Base-by-base conservation (phyloP, 2,888 invertebrate species). In the Habroteleia sp. region DNA sequence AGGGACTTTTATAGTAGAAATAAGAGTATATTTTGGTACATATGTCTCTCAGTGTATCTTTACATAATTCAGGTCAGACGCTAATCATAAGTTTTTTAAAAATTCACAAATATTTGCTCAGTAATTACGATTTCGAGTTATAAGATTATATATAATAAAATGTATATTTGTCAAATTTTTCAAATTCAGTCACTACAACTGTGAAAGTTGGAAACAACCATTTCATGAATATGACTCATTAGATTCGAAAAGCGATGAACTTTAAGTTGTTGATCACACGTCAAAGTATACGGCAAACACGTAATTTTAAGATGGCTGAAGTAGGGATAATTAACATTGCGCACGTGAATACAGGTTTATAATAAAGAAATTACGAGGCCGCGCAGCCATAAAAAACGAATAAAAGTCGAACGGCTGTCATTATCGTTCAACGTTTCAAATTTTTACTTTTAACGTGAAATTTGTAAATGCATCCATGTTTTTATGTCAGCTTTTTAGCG, bases 321-420 rank as follows among this genome's bases (percentile, higher is more conserved):
- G 63, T 41, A 63, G 63, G 52, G 33, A 63, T 42, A 63, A 63
- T 52, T 63, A 52, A 35, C 52, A 63, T 50, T 14, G 50, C 48
- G 25, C 50, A 42, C 50, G 52, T 63, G 63, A 63, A 50, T 63
- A 63, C 63, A 50, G 50, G 63, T 42, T 48, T 63, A 52, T 63
- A 63, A 65, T 65, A 65, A 65, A 65, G 65, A 65, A 52, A 65
- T 65, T 65, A 65, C 44, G 17, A 44, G 35, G 8, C n/a, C 27
- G 6, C 4, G 14, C 3, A 46, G 27, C 35, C 25, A 4, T 44
- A 52, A 52, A 35, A 54, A 42, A 10, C 31, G 29, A 41, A 50
- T 39, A 62, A 46, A 62, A 48, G 17, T 11, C n/a, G n/a, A 13
- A 5, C 13, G 4, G 4, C 8, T 0, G 14, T 17, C n/a, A 62